These are phyloP conservation scores for Myrmophylax atrothorax DNA, from an alignment of 2,113 vertebrate species.

Conservation along the genomic window DNA sequence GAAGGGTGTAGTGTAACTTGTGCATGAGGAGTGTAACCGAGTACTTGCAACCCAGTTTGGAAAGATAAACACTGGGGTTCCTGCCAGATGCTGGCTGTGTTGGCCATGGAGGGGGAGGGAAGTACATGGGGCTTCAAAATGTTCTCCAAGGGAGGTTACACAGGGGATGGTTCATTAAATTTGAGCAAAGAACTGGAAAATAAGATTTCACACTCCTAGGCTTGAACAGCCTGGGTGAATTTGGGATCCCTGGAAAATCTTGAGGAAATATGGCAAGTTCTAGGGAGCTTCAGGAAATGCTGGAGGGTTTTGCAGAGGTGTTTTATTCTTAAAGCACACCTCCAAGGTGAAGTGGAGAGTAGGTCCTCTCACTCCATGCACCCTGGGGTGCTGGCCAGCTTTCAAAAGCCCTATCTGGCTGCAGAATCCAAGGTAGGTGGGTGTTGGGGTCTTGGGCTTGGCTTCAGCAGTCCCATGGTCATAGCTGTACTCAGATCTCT, in stretches of 20 bases:
- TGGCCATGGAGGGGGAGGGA: slow-evolving; percentile 3
- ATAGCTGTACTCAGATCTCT: neutral
- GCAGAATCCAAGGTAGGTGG: neutral
- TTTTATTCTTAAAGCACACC: neutral
- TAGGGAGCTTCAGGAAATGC: neutral
- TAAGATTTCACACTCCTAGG: slow-evolving; percentile 79
- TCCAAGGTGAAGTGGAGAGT: neutral
- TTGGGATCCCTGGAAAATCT: slow-evolving; percentile 53
- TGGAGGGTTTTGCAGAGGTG: neutral
- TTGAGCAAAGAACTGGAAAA: slow-evolving; percentile 81
- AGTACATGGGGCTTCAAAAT: slow-evolving; percentile 59
- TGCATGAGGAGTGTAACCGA: neutral
- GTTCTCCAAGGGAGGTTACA: slow-evolving; percentile 75
- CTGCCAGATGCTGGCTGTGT: slow-evolving; percentile 54
- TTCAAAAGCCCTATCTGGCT: neutral
- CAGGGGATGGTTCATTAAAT: slow-evolving; percentile 77
- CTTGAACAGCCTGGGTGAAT: slow-evolving; percentile 50
- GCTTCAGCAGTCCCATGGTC: neutral
- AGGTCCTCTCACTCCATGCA: neutral
- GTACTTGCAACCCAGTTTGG: neutral
- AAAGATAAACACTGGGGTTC: slow-evolving; percentile 9
- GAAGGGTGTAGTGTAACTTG: neutral
- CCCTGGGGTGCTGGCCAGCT: neutral
- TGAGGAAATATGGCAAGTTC: slow-evolving; percentile 10
- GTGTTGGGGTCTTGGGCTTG: rapidly evolving